Percentiles rank a stretch among this genome's conserved stretches.
Evolutionary conservation across 2,113 vertebrate genomes (phyloP).

Genomic region (Lampris megalopsis): DNA sequence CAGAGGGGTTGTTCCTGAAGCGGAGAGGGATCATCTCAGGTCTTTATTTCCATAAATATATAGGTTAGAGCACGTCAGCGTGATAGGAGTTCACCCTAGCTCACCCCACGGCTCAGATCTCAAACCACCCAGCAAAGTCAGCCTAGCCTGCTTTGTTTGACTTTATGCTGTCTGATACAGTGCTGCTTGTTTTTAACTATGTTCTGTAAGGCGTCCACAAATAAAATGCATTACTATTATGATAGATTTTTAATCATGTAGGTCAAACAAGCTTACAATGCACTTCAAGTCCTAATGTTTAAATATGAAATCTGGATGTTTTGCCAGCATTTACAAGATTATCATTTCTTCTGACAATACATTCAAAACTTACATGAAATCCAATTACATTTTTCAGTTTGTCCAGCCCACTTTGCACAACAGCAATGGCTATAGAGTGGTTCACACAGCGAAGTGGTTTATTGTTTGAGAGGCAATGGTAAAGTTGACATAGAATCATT

Average conservation of each 20-base stretch:
- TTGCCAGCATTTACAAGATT: conserved; percentile 7
- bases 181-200: too few species aligned
- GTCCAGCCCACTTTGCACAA: conserved; percentile 14
- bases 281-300: conserved; percentile 47
- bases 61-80: conserved; percentile 29
- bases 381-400: conserved; percentile 24
- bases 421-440: neutral
- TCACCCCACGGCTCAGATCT: conserved; percentile 51
- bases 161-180: too few species aligned
- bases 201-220: too few species aligned
- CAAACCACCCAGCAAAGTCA: conserved; percentile 30
- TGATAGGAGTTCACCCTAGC: conserved; percentile 43
- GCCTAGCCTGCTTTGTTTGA: neutral
- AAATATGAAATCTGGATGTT: conserved; percentile 29
- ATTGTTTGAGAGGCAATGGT: conserved; percentile 57
- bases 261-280: conserved; percentile 68
- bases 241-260: conserved; percentile 16
- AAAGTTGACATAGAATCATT: conserved; percentile 58
- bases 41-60: conserved; percentile 56
- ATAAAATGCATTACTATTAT: too few species aligned
- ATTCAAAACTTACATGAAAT: neutral
- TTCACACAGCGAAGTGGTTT: conserved; percentile 16
- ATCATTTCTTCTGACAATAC: conserved; percentile 26
- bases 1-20: conserved; percentile 45
- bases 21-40: conserved; percentile 52